phyloP scores from a whole-genome alignment of 2,113 vertebrate genomes.

The Elachura formosa region DNA sequence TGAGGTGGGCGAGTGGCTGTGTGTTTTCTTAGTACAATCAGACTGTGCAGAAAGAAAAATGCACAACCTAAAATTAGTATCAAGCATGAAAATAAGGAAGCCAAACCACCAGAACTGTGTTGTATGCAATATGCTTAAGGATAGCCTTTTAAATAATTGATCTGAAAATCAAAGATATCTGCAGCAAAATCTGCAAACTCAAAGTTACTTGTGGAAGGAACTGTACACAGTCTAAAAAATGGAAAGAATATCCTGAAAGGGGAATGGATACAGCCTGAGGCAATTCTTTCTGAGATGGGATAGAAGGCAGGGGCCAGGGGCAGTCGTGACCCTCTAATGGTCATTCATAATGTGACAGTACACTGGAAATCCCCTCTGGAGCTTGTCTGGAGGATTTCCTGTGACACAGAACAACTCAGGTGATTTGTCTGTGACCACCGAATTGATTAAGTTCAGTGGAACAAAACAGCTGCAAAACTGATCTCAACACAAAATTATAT shows the following conservation, averaged over 20 bases:
- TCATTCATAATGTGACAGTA: neutral
- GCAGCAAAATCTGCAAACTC: neutral
- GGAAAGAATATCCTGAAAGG: neutral
- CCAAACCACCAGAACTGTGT: neutral
- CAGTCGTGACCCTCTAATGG: accelerated
- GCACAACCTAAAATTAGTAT: neutral
- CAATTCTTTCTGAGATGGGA: neutral
- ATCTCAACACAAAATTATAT: neutral
- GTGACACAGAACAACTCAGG: neutral
- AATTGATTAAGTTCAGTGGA: neutral
- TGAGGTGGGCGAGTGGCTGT: neutral
- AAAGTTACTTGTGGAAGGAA: neutral
- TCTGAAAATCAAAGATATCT: neutral
- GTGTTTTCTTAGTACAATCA: neutral
- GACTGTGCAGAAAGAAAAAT: neutral
- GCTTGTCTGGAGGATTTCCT: neutral
- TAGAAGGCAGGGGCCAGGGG: neutral
- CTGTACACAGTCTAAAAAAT: neutral
- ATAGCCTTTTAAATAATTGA: neutral
- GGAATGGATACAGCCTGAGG: neutral
- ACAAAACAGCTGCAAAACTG: neutral
- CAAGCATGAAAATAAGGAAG: neutral
- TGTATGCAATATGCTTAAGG: neutral
- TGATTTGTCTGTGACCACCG: neutral
- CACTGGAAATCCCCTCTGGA: neutral